Evolutionary conservation across 2,888 invertebrate species (phyloP).

Genomic region (Neria commutata): DNA sequence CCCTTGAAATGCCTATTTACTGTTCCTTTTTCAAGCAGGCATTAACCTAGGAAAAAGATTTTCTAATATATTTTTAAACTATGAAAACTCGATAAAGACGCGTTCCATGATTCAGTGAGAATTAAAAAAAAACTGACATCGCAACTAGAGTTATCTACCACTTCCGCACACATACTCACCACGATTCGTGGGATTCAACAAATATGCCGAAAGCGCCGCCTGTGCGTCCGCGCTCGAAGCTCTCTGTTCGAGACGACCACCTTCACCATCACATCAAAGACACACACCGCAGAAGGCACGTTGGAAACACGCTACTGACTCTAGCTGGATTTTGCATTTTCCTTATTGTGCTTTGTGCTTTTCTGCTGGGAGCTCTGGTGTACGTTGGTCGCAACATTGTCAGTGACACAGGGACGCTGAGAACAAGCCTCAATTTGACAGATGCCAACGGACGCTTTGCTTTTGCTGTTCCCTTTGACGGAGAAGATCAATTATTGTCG

Average conservation of each 20-base stretch:
- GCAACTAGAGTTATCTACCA: no score
- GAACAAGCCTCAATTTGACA: slow-evolving; percentile 12
- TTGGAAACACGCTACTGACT: slow-evolving; percentile 53
- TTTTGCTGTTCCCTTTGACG: no score
- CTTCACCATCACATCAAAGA: slow-evolving; percentile 53
- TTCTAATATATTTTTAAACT: no score
- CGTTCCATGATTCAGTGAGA: no score
- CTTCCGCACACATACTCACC: no score
- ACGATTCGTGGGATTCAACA: no score
- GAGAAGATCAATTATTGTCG: slow-evolving; percentile 39
- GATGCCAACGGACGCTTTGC: slow-evolving; percentile 2
- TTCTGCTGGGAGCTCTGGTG: slow-evolving; percentile 56
- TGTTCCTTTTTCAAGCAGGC: no score
- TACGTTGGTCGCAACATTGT: slow-evolving; percentile 58
- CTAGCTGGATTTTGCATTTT: slow-evolving; percentile 59
- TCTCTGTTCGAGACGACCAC: slow-evolving; percentile 56
- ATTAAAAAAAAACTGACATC: no score
- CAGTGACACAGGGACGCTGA: slow-evolving; percentile 36
- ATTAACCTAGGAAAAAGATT: no score
- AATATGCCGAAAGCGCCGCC: no score
- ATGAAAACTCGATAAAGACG: no score
- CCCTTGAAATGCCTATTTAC: no score
- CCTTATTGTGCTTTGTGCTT: slow-evolving; percentile 54
- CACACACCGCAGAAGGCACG: slow-evolving; percentile 36
- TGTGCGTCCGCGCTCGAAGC: slow-evolving; percentile 58